Evolutionary conservation across 2,888 invertebrate species (phyloP).

Genomic region (Toxonevra muliebris): DNA sequence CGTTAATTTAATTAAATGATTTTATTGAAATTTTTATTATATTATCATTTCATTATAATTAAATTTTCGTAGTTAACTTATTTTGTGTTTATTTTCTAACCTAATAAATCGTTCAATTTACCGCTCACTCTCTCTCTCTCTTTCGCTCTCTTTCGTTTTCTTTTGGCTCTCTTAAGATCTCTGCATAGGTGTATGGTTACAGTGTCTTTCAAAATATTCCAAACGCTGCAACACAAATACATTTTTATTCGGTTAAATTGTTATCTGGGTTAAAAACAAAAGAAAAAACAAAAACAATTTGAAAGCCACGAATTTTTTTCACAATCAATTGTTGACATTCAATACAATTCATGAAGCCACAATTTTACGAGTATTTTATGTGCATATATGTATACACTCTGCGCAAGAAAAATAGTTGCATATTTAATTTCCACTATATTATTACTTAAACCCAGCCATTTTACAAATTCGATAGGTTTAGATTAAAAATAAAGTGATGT

Average conservation of each 20-base stretch:
- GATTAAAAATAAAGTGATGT: no score
- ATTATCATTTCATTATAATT: not conserved
- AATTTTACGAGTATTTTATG: no score
- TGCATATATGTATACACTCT: no score
- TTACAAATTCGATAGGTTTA: no score
- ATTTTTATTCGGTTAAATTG: not conserved
- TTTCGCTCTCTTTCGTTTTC: not conserved
- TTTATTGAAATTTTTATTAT: not conserved
- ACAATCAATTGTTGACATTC: no score
- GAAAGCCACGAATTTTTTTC: no score
- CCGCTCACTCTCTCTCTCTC: not conserved
- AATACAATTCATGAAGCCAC: no score
- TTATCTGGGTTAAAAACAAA: not conserved
- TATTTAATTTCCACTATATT: no score
- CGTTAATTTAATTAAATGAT: no score
- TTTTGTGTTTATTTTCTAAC: not conserved
- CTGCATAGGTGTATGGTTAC: not conserved
- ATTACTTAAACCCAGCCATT: no score
- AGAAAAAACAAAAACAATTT: not conserved
- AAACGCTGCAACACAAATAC: not conserved
- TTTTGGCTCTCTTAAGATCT: not conserved
- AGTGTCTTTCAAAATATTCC: no score
- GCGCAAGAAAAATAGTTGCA: no score
- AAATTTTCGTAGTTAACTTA: not conserved
- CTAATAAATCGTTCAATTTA: not conserved